Conservation (phyloP, 1,140 invertebrate species). For the Brevipalpus yothersi region DNA sequence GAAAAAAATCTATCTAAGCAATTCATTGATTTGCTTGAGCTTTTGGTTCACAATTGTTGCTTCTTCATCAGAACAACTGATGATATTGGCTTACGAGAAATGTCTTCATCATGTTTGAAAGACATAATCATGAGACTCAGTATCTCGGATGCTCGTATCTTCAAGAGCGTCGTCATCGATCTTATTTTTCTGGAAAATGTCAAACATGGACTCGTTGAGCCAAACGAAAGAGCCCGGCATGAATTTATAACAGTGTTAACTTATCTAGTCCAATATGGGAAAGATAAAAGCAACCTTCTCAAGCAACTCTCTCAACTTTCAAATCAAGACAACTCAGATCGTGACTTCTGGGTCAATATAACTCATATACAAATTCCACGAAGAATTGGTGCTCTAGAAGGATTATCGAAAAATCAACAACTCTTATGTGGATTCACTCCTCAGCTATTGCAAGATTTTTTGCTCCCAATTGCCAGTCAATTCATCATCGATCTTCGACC, state of each 20-base stretch:
- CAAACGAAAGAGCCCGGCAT: constrained; percentile 26
- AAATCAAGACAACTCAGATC: constrained; percentile 47
- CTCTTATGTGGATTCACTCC: constrained; percentile 30
- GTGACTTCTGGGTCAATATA: constrained; percentile 84
- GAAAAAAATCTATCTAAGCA: constrained; percentile 20
- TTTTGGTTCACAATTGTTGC: constrained; percentile 55
- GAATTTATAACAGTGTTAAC: constrained; percentile 51
- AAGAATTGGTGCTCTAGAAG: constrained; percentile 45
- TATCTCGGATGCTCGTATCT: background rate
- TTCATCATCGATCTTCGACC: constrained; percentile 55
- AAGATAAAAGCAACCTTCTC: constrained; percentile 31
- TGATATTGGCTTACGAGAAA: constrained; percentile 56
- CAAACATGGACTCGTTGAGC: constrained; percentile 9
- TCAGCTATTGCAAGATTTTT: constrained; percentile 48
- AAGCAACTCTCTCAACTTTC: constrained; percentile 42
- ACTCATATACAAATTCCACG: constrained; percentile 50
- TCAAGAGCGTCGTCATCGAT: constrained; percentile 8
- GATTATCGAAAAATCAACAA: constrained; percentile 23
- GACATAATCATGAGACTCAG: constrained; percentile 28
- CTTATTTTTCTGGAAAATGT: constrained; percentile 9
- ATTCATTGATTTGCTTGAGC: constrained; percentile 28
- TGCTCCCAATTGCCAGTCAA: constrained; percentile 51
- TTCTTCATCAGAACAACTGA: constrained; percentile 45
- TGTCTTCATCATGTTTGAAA: constrained; percentile 43
- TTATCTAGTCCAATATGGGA: constrained; percentile 26